Percentiles rank a stretch among this genome's conserved stretches.
Conservation (phyloP, 1,140 invertebrate genomes). For the Zeugodacus cucurbitae region DNA sequence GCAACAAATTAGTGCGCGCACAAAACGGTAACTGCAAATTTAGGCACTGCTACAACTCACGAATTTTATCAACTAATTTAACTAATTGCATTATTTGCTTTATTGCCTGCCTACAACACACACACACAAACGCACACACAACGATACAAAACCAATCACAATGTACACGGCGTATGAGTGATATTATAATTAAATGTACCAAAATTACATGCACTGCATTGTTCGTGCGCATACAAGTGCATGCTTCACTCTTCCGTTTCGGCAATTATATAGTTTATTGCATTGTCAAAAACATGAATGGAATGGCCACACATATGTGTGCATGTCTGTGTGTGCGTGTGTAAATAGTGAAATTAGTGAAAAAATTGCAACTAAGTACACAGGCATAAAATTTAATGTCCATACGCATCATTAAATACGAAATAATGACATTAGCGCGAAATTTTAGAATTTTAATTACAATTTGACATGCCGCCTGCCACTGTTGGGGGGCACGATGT, state of each 20-base stretch:
- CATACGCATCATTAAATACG: background rate
- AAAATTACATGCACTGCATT: background rate
- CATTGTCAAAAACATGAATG: background rate
- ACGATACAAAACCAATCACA: background rate
- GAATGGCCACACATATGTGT: background rate
- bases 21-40: background rate
- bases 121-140: background rate
- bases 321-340: background rate
- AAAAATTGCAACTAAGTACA: background rate
- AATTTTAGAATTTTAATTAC: background rate
- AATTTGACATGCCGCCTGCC: background rate
- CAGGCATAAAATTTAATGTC: background rate
- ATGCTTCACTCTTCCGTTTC: background rate
- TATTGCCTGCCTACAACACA: background rate
- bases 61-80: conserved; percentile 4
- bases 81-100: conserved; percentile 9
- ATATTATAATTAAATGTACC: background rate
- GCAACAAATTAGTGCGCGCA: background rate
- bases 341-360: background rate
- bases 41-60: background rate
- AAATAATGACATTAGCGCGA: conserved; percentile 7
- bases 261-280: background rate
- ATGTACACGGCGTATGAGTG: background rate
- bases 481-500: background rate
- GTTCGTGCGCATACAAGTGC: background rate